Evolutionary conservation across 2,113 vertebrate genomes (phyloP).

Genomic region (Channa maculata): DNA sequence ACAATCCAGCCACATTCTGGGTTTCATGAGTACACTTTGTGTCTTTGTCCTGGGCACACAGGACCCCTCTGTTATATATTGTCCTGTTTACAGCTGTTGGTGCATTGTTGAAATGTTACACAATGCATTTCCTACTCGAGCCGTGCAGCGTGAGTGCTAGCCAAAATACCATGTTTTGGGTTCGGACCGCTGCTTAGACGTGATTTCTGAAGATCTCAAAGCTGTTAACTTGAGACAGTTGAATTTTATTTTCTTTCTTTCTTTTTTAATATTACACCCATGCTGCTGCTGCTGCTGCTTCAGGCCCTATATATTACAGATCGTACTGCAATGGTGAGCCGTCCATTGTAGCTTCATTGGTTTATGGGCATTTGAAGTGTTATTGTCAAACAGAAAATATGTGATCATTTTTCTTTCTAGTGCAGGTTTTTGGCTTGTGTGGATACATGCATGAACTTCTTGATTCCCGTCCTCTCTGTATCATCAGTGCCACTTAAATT

Average conservation of each 20-base stretch:
- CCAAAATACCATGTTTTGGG: conserved; percentile 7
- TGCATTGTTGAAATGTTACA: conserved; percentile 32
- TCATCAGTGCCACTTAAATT: too few relatives aligned
- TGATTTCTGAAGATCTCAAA: conserved; percentile 45
- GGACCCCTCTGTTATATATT: background rate
- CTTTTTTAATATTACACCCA: conserved; percentile 1
- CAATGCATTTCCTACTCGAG: conserved; percentile 23
- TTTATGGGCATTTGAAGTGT: too few relatives aligned
- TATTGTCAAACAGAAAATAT: conserved; percentile 3
- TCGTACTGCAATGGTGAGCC: conserved; percentile 39
- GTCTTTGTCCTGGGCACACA: conserved; percentile 4
- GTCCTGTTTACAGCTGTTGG: conserved; percentile 6
- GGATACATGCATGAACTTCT: background rate
- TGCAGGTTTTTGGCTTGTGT: conserved; percentile 3
- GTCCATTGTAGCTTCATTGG: conserved; percentile 23
- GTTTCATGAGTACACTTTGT: background rate
- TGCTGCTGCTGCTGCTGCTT: conserved; percentile 35
- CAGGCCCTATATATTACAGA: conserved; percentile 45
- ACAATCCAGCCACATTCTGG: background rate
- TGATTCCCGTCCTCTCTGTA: background rate
- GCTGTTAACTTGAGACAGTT: conserved; percentile 36
- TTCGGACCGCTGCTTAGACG: conserved; percentile 4
- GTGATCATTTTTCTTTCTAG: conserved; percentile 2
- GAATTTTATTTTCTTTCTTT: background rate
- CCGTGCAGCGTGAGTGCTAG: conserved; percentile 6